phyloP scores from a whole-genome alignment of 2,888 invertebrate species.

The Clunio marinus region DNA sequence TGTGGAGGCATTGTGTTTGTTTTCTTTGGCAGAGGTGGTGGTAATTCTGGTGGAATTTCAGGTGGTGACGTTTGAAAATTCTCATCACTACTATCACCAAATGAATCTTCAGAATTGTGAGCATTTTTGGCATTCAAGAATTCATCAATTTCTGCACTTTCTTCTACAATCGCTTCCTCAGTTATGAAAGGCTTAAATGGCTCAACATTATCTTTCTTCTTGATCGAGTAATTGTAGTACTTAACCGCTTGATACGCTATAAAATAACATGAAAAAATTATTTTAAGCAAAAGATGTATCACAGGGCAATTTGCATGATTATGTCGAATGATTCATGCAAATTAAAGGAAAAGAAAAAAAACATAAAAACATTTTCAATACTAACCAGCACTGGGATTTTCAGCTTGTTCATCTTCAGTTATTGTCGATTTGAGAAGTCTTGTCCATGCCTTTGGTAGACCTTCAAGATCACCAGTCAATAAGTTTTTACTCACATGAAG shows the following conservation, averaged over 20 bases:
- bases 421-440: constrained; percentile 76
- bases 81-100: constrained; percentile 56
- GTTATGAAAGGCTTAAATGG: constrained; percentile 78
- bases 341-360: neutral
- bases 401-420: constrained; percentile 78
- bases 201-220: constrained; percentile 68
- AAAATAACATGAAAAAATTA: neutral
- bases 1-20: constrained; percentile 49
- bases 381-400: constrained; percentile 72
- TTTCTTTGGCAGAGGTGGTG: constrained; percentile 53
- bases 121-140: constrained; percentile 69
- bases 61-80: constrained; percentile 40
- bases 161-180: constrained; percentile 73
- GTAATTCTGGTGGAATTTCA: constrained; percentile 45
- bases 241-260: constrained; percentile 80
- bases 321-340: neutral
- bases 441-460: constrained; percentile 79
- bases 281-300: neutral
- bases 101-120: constrained; percentile 61
- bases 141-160: constrained; percentile 76
- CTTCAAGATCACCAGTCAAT: constrained; percentile 77
- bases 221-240: constrained; percentile 82
- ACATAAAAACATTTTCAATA: neutral
- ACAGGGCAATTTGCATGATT: neutral
- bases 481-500: constrained; percentile 83